These are phyloP conservation scores for Hippocampus guttulatus DNA, from an alignment of 2,113 vertebrate species.

Conservation along the genomic window DNA sequence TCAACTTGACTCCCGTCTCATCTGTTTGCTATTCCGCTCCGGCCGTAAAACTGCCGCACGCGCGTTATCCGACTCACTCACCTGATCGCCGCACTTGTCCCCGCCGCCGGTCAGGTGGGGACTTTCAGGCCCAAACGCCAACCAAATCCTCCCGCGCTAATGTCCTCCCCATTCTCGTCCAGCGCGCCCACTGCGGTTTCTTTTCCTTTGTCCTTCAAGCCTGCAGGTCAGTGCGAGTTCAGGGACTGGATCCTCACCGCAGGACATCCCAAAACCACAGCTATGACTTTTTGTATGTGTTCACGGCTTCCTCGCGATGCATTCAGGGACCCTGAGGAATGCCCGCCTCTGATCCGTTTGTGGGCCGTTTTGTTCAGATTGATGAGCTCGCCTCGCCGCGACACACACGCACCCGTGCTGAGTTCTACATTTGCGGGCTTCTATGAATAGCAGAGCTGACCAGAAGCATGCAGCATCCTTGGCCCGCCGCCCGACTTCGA, in stretches of 20 bases:
- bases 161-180: background rate
- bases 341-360: constrained; percentile 25
- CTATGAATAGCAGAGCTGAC: constrained; percentile 68
- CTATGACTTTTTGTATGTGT: constrained; percentile 18
- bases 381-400: constrained; percentile 1
- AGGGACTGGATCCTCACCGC: constrained; percentile 23
- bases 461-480: constrained; percentile 61
- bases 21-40: constrained; percentile 44
- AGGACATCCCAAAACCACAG: constrained; percentile 52
- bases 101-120: constrained; percentile 14
- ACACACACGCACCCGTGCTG: constrained; percentile 23
- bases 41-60: constrained; percentile 11
- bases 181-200: background rate
- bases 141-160: constrained; percentile 2
- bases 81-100: constrained; percentile 23
- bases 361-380: constrained; percentile 6
- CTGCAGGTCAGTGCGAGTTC: constrained; percentile 47
- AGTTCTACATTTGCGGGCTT: constrained; percentile 66
- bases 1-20: constrained; percentile 34
- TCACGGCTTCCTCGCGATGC: constrained; percentile 8
- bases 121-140: background rate
- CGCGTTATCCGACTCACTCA: constrained; percentile 2
- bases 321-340: constrained; percentile 42
- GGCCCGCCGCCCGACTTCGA: constrained; percentile 29
- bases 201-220: background rate